Evolutionary conservation across 2,888 invertebrate genomes (phyloP).

Genomic region (Rotaria socialis): DNA sequence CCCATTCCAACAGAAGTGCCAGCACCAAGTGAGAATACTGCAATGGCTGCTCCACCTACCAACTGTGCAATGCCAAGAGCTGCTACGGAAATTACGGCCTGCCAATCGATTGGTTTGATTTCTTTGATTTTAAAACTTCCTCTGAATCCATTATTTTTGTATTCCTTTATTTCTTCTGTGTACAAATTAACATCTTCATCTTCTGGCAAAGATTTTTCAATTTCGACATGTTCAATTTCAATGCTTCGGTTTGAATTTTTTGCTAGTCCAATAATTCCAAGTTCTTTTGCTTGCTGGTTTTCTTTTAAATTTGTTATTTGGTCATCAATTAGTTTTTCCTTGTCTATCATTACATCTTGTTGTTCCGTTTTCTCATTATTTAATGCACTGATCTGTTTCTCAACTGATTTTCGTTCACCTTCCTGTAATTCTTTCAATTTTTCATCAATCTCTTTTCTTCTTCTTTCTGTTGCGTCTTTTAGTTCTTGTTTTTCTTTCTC

Average conservation of each 20-base stretch:
- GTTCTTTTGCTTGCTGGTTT: neutral
- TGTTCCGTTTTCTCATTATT: neutral
- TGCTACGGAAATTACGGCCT: neutral
- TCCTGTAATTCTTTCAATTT: too few species aligned
- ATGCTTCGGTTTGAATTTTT: neutral
- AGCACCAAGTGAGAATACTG: neutral
- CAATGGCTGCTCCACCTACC: neutral
- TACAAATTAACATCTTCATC: neutral
- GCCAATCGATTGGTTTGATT: constrained; percentile 4
- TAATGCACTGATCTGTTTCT: neutral
- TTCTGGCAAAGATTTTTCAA: neutral
- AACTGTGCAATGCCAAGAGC: neutral
- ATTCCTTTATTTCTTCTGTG: neutral
- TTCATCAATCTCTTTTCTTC: too few species aligned
- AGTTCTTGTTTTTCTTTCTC: neutral
- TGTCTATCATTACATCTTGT: neutral
- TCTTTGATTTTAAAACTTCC: neutral
- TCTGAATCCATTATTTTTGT: constrained; percentile 11
- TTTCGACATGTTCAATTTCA: neutral
- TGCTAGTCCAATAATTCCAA: neutral
- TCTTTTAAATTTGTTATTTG: neutral
- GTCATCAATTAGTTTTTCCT: neutral
- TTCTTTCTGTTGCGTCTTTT: neutral
- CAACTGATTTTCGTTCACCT: too few species aligned
- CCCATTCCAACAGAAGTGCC: neutral